phyloP scores from a whole-genome alignment of 2,113 vertebrate species.

The Trogon surrucura region DNA sequence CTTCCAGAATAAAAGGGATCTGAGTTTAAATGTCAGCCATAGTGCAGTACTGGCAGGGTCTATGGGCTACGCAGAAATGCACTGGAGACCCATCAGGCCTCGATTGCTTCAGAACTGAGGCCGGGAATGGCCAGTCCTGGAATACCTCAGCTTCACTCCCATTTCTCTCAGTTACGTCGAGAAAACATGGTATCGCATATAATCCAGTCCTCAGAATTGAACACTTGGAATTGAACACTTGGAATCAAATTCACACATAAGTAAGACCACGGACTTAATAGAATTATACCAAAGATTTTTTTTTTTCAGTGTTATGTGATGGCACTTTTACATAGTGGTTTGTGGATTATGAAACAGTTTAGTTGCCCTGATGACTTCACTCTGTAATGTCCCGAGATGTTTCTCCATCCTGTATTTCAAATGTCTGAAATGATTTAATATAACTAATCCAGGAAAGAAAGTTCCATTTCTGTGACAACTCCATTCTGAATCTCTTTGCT shows the following conservation, averaged over 20 bases:
- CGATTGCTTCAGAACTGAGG: background rate
- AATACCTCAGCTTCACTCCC: background rate
- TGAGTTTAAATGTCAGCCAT: background rate
- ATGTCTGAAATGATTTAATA: background rate
- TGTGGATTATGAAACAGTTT: background rate
- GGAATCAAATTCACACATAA: background rate
- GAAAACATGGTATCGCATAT: background rate
- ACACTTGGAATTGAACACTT: background rate
- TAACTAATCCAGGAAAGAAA: background rate
- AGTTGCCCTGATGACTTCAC: background rate
- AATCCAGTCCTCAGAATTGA: background rate
- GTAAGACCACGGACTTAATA: background rate
- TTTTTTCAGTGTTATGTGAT: background rate
- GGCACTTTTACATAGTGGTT: background rate
- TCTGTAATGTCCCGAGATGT: background rate
- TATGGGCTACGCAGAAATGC: background rate
- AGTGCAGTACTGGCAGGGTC: background rate
- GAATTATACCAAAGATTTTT: background rate
- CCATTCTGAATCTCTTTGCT: background rate
- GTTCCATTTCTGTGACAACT: background rate
- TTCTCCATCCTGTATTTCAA: background rate
- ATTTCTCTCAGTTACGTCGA: background rate
- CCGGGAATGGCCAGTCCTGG: background rate
- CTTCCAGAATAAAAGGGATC: background rate
- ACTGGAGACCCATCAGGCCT: background rate